Conservation (phyloP, 2,113 vertebrate species). For the Tauraco erythrolophus region DNA sequence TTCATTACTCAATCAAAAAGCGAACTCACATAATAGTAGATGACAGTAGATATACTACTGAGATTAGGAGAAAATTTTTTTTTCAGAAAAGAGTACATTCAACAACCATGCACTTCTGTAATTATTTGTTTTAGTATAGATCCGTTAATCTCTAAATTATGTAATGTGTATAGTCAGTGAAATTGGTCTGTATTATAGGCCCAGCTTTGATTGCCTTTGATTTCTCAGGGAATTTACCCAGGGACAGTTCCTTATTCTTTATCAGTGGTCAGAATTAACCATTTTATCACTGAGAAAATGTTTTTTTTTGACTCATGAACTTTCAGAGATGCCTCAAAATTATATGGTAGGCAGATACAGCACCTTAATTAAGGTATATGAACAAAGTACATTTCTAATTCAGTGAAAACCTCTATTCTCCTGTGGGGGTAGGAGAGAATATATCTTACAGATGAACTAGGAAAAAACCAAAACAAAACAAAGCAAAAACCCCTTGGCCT, state of each 20-base stretch:
- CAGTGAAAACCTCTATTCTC: background rate
- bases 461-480: background rate
- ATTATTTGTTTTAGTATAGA: background rate
- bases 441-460: slow-evolving; percentile 1
- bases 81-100: background rate
- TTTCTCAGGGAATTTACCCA: background rate
- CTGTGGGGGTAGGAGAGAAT: background rate
- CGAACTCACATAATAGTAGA: background rate
- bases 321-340: background rate
- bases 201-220: background rate
- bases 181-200: background rate
- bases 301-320: background rate
- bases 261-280: background rate
- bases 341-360: background rate
- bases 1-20: background rate
- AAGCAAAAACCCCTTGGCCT: background rate
- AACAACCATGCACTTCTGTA: background rate
- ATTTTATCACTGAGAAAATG: background rate
- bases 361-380: background rate
- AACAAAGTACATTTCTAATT: background rate
- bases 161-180: background rate
- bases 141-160: background rate
- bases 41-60: background rate
- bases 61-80: background rate
- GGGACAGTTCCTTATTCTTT: background rate